Base-by-base conservation (phyloP, 2,113 vertebrate genomes). In the Laterallus jamaicensis region DNA sequence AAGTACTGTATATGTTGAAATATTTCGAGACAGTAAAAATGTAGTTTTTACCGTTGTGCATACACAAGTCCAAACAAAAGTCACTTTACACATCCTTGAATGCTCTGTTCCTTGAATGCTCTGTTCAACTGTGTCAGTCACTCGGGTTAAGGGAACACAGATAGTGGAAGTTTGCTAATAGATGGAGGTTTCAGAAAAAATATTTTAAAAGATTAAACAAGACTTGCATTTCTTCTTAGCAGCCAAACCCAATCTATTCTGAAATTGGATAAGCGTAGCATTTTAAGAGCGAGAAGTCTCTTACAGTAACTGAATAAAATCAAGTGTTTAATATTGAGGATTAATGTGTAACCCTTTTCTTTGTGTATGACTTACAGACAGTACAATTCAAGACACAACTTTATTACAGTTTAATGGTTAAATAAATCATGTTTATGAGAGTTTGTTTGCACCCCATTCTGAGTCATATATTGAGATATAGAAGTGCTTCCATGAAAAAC, bases 391-490 rank as follows among this genome's bases (percentile, higher is more conserved):
- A 92, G 31, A 35, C 67, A 82, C 40, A 88, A 58, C 47, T 92
- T 91, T 44, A 92, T 90, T 86, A 64, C 42, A 82, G 29, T 63
- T 87, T 70, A 92, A 76, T 14, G 44, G 42, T 49, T 89, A 91
- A 95, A 94, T 95, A 79, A 82, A 91, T 96, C 86, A 84, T 86
- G 32, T 78, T 90, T 92, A 92, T 85, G 54, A 82, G 80, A 95
- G 67, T 89, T 96, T 90, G 21, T 47, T 92, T 92, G 82, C 95
- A 94, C 70, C 29, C 50, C 32, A n/a, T 83, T 90, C 87, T 74
- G n/a, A 90, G 50, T 69, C 73, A 76, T 59, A 83, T 68, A 88
- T 39, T 93, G 86, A 93, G 82, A 79, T 86, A 52, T 19, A 5
- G 13, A 93, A 93, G 49, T 58, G 50, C 35, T 92, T 94, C 63